phyloP scores from a whole-genome alignment of 2,113 vertebrate genomes.

The Cyphomyrus discorhynchus region DNA sequence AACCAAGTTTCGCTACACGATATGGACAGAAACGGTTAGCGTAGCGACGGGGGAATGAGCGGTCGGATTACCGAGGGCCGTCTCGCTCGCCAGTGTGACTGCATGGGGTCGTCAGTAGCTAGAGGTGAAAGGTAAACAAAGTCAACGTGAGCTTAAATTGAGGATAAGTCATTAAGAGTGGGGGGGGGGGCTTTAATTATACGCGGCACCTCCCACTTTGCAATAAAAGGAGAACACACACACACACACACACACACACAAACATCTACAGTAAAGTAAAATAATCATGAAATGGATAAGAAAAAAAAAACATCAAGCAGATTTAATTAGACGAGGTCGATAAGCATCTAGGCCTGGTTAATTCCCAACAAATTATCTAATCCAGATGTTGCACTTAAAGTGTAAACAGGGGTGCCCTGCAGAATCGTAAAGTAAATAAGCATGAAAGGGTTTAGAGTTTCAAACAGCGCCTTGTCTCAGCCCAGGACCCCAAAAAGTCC shows the following conservation, averaged over 20 bases:
- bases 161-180: slow-evolving; percentile 40
- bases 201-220: slow-evolving; percentile 27
- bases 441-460: slow-evolving; percentile 84
- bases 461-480: slow-evolving; percentile 68
- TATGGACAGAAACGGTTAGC: not conserved
- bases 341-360: slow-evolving; percentile 76
- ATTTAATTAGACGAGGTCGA: slow-evolving; percentile 73
- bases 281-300: slow-evolving; percentile 29
- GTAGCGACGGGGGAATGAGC: not conserved
- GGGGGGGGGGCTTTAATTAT: slow-evolving; percentile 14
- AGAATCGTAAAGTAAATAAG: slow-evolving; percentile 96
- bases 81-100: slow-evolving; percentile 8
- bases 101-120: slow-evolving; percentile 14
- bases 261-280: slow-evolving; percentile 34
- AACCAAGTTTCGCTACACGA: not conserved
- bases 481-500: slow-evolving; percentile 53
- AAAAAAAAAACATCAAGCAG: slow-evolving; percentile 53
- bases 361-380: slow-evolving; percentile 98
- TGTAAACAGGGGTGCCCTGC: slow-evolving; percentile 79
- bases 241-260: not conserved
- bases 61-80: not conserved
- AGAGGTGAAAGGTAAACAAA: slow-evolving; percentile 41
- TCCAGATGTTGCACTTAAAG: slow-evolving; percentile 87
- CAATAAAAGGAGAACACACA: slow-evolving; percentile 30
- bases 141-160: slow-evolving; percentile 41